phyloP scores from a whole-genome alignment of 2,797 vertebrate genomes.

The Siniperca undulata region DNA sequence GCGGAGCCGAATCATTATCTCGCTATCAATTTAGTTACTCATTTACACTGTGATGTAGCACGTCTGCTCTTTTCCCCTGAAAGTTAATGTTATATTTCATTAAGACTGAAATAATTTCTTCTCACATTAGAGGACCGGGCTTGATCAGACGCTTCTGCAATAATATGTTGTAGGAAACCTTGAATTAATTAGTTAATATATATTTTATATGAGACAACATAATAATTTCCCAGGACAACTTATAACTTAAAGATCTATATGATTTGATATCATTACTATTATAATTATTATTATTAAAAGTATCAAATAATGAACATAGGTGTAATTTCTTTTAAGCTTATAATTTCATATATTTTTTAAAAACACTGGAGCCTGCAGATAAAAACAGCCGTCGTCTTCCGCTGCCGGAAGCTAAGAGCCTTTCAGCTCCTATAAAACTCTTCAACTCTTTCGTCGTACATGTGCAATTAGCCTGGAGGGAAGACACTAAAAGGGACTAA shows the following conservation, averaged over 20 bases:
- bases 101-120: neutral
- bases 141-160: too few species aligned
- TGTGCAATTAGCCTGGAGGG: constrained; percentile 28
- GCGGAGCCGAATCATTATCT: too few species aligned
- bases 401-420: neutral
- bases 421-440: constrained; percentile 53
- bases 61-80: too few species aligned
- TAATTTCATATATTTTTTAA: neutral
- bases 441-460: neutral
- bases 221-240: neutral
- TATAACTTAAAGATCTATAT: neutral
- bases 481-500: constrained; percentile 12
- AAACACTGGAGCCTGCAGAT: constrained; percentile 6
- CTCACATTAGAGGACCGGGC: too few species aligned
- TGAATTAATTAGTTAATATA: neutral
- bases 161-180: too few species aligned
- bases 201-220: neutral
- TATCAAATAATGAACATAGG: neutral
- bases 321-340: neutral
- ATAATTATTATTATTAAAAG: neutral
- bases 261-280: neutral
- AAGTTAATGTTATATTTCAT: too few species aligned
- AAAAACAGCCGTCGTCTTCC: constrained; percentile 8
- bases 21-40: too few species aligned
- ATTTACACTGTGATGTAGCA: too few species aligned